Percentiles rank a stretch among this genome's conserved stretches.
phyloP scores from a whole-genome alignment of 2,888 invertebrate genomes.

The Cheiracanthium punctorium region DNA sequence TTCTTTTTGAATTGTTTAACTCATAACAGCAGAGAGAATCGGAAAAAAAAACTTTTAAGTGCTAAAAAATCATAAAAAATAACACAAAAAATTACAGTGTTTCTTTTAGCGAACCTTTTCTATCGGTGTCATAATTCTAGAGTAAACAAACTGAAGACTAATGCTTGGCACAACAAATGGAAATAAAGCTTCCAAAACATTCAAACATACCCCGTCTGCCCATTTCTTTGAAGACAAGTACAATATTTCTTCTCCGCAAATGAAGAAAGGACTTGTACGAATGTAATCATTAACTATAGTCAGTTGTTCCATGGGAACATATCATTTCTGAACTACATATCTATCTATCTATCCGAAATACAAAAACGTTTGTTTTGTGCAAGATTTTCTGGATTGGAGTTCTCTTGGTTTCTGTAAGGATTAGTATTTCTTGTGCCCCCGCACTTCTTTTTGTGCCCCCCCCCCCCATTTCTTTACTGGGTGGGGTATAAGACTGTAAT shows the following conservation, averaged over 20 bases:
- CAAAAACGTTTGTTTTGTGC: constrained; percentile 55
- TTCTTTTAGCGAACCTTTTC: neutral
- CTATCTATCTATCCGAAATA: constrained; percentile 42
- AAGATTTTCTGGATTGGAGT: constrained; percentile 16
- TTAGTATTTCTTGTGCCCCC: constrained; percentile 40
- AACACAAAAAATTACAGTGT: neutral
- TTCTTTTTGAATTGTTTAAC: neutral
- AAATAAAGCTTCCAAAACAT: constrained; percentile 62
- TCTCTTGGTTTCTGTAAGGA: constrained; percentile 23
- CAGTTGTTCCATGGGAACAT: constrained; percentile 59
- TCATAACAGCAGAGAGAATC: neutral
- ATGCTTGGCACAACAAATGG: constrained; percentile 61
- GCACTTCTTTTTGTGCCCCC: constrained; percentile 5
- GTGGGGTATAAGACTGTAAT: constrained; percentile 54
- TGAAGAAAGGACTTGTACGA: constrained; percentile 65
- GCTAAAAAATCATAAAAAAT: neutral
- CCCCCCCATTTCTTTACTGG: neutral
- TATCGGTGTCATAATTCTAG: constrained; percentile 51
- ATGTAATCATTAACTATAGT: constrained; percentile 65
- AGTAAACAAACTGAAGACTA: constrained; percentile 46
- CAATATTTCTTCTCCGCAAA: constrained; percentile 65
- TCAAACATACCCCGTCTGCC: constrained; percentile 38
- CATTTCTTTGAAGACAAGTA: constrained; percentile 51
- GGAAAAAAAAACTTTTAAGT: neutral
- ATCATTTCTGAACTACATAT: constrained; percentile 59